Conservation (phyloP, 2,888 invertebrate genomes). For the Leptogaster cylindrica region DNA sequence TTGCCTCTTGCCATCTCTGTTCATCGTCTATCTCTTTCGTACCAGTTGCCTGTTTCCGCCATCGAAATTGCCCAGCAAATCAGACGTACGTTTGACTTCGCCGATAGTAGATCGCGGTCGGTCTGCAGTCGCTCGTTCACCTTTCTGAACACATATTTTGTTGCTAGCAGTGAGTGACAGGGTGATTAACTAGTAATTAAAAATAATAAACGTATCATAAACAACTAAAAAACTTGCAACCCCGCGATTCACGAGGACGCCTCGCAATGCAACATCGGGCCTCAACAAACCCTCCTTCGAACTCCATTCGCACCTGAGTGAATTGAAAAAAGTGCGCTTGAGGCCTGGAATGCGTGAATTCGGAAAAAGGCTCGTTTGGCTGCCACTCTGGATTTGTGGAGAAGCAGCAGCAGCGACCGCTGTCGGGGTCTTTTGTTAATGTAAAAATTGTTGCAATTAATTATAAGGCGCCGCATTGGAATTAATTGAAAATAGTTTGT, state of each 20-base stretch:
- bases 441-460: no score
- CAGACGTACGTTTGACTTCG: constrained; percentile 38
- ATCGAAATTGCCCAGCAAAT: neutral
- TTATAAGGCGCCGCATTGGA: no score
- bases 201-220: no score
- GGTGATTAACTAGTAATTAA: no score
- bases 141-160: neutral
- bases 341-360: constrained; percentile 19
- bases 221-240: constrained; percentile 20
- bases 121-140: constrained; percentile 18
- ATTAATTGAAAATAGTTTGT: no score
- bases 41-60: constrained; percentile 4
- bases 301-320: constrained; percentile 18
- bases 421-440: no score
- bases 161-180: constrained; percentile 4
- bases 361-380: neutral
- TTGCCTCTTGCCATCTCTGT: neutral
- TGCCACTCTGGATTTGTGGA: no score
- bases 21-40: constrained; percentile 25
- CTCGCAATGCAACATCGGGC: neutral
- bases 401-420: no score
- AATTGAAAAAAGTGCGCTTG: constrained; percentile 6
- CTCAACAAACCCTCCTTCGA: neutral
- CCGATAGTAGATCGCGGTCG: constrained; percentile 12
- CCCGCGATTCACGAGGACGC: neutral